Conservation (phyloP, 2,113 vertebrate genomes). For the Ibidorhyncha struthersii region DNA sequence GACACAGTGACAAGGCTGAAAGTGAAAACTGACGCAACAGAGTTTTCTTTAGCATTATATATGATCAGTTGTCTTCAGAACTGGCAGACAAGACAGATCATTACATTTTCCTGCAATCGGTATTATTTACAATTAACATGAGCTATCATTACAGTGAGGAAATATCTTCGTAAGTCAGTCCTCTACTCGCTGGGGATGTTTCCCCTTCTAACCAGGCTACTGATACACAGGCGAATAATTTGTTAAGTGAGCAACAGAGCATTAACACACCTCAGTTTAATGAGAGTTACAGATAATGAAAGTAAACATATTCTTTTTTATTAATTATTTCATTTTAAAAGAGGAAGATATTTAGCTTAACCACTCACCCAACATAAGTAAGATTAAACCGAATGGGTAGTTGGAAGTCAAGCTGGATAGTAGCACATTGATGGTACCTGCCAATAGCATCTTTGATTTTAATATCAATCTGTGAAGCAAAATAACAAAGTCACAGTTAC, state of each 20-base stretch:
- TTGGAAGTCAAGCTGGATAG: conserved; percentile 96
- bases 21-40: neutral
- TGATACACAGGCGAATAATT: neutral
- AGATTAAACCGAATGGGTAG: conserved; percentile 92
- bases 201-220: neutral
- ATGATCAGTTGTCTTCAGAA: neutral
- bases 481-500: neutral
- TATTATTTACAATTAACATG: neutral
- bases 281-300: neutral
- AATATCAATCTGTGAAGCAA: conserved; percentile 88
- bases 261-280: neutral
- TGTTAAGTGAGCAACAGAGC: neutral
- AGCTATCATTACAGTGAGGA: neutral
- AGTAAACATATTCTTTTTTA: neutral
- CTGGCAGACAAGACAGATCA: neutral
- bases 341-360: neutral
- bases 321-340: neutral
- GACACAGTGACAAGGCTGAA: neutral
- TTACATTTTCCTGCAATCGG: neutral
- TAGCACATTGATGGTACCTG: conserved; percentile 94
- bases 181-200: neutral
- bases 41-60: neutral
- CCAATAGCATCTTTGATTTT: conserved; percentile 94
- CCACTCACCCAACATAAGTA: conserved; percentile 90
- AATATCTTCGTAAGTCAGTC: accelerated